Evolutionary conservation across 1,140 invertebrate species (phyloP).

Genomic region (Drosophila carrolli): DNA sequence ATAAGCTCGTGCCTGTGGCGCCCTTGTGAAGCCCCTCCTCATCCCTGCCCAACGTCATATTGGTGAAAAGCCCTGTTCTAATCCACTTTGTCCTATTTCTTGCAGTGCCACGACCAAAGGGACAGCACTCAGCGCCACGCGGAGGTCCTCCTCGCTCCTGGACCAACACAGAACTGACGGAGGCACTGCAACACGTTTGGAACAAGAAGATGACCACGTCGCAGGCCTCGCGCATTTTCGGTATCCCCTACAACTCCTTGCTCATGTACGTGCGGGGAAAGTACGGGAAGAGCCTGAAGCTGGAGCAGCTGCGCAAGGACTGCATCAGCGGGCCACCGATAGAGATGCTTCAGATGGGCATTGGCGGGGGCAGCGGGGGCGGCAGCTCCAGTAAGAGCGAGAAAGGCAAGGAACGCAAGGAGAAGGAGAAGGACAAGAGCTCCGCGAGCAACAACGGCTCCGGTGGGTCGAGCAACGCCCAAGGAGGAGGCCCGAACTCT

Average conservation of each 20-base stretch:
- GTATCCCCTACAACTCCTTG: conserved; percentile 95
- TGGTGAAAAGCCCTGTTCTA: conserved; percentile 1
- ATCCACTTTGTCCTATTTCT: conserved; percentile 23
- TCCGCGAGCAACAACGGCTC: conserved; percentile 21
- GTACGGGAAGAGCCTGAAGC: conserved; percentile 94
- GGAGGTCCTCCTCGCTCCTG: conserved; percentile 95
- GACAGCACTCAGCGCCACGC: conserved; percentile 94
- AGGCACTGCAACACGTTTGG: conserved; percentile 95
- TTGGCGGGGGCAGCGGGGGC: conserved; percentile 68
- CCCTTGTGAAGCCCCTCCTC: neutral
- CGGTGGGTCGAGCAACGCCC: conserved; percentile 13
- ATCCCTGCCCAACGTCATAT: neutral
- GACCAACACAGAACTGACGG: conserved; percentile 95
- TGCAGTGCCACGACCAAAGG: conserved; percentile 90
- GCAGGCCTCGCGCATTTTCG: conserved; percentile 94
- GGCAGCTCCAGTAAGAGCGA: conserved; percentile 53
- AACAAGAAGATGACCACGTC: conserved; percentile 98
- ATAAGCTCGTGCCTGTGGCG: conserved; percentile 56
- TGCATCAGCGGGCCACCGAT: conserved; percentile 90
- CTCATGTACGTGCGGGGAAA: conserved; percentile 97
- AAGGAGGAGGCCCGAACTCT: conserved; percentile 14
- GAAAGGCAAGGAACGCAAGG: conserved; percentile 74
- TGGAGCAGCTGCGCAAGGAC: conserved; percentile 94
- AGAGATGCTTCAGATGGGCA: conserved; percentile 89
- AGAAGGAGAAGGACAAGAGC: conserved; percentile 76